Base-by-base conservation (phyloP, 2,797 vertebrate species). In the Crypturellus tataupa region DNA sequence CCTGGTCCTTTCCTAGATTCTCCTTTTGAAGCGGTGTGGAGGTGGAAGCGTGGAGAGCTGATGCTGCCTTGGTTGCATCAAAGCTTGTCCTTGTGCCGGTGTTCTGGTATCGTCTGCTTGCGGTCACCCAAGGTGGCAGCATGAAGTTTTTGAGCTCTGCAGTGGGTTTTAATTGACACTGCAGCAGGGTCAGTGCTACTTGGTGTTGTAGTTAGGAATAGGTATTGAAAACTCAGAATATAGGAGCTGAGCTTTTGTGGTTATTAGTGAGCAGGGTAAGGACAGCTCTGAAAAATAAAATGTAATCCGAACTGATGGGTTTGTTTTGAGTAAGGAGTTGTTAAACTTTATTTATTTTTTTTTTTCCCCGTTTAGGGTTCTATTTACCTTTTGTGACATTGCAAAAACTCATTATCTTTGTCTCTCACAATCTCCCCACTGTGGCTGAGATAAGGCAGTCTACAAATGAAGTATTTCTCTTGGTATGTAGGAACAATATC, bases 381-480 rank as follows among this genome's bases (percentile, higher is more conserved):
- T 97, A 85, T 96, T 97, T 98, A 97, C 77, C 62, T 93, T 97
- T 94, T 94, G 89, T 95, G 93, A 93, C 91, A 89, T 37, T 56
- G 65, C 80, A 60, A 89, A 96, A 81, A 62, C 56, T 94, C 87
- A 87, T 97, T 96, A 91, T 92, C 72, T 96, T 93, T 93, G 73
- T 94, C 87, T 90, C 62, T 67, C 65, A 71, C 67, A 63, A 69
- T 95, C 93, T 96, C 65, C 27, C 49, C 72, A 56, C 84, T 47
- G 90, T 91, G 87, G 88, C 72, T 64, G 76, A 96, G 96, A 97
- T 97, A 97, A 97, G 91, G 44, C 76, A 76, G 33, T 23, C 88
- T 93, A 89, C 68, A 89, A 75, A 85, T 79, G 53, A 94, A 83
- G 55, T 39, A 39, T 84, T 71, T 85, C 18, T 80, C 85, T 84